Base-by-base conservation (phyloP, 2,888 invertebrate genomes). In the Epicampocera succincta region DNA sequence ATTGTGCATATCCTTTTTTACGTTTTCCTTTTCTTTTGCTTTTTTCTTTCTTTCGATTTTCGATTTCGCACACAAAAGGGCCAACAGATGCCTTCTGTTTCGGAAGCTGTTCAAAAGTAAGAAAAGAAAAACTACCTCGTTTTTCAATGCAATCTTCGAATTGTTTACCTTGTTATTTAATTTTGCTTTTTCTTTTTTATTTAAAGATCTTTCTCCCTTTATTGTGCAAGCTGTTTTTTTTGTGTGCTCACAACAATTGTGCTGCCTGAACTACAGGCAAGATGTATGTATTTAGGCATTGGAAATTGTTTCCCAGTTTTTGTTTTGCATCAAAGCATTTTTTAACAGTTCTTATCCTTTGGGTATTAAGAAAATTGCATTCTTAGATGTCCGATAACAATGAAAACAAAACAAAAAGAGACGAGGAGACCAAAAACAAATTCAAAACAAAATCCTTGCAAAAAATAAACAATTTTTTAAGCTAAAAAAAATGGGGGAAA, bases 331-430 rank as follows among this genome's bases (percentile, higher is more conserved):
- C 78, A 71, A 74, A 78, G 78, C 38, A 75, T 60, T 82, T 75
- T 61, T 71, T 61, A 56, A 61, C 60, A 69, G 25, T 65, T 58
- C 50, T 82, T 82, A 78, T 82, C 82, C 82, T 82, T 78, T 78
- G 82, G 82, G 82, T 75, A 82, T 82, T 78, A 78, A 71, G 74
- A 82, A 78, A 81, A 82, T 82, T 82, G 71, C 78, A 75, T 82
- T 82, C 74, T 66, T 71, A 71, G 71, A 44, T 78, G 33, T 21
- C 40, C 76, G 56, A 74, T 56, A 66, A 66, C 29, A 74, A 58
- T 15, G 56, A 38, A 68, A 48, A 48, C 40, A 38, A 68, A 48
- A 48, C 40, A 60, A 46, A 52, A 38, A 61, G 63, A 29, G 38
- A 52, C 19, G 21, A 19, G 40, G 66, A 42, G 25, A 29, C 58